Conservation (phyloP, 1,140 invertebrate species). For the Dendroctonus valens region DNA sequence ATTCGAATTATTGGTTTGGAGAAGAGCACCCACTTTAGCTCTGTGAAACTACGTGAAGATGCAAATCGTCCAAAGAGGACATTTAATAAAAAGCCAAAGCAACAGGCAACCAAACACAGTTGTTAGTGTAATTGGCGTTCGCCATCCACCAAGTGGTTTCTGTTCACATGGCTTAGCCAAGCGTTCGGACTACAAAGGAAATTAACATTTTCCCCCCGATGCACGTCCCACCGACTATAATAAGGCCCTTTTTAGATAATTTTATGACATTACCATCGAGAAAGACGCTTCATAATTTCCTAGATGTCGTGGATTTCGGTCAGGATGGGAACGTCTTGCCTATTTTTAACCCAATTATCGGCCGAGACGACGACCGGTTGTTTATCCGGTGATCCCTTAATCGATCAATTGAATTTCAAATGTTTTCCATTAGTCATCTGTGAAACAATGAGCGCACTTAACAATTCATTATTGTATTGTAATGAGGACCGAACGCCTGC, state of each 20-base stretch:
- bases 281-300: conserved; percentile 12
- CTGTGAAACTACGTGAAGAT: too few relatives aligned
- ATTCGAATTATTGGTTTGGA: too few relatives aligned
- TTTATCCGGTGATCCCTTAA: conserved; percentile 9
- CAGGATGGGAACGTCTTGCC: too few relatives aligned
- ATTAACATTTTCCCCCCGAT: conserved; percentile 18
- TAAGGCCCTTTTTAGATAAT: conserved; percentile 20
- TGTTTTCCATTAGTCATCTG: conserved; percentile 24
- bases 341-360: too few relatives aligned
- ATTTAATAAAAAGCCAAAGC: too few relatives aligned
- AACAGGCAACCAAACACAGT: too few relatives aligned
- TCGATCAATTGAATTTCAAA: conserved; percentile 23
- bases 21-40: too few relatives aligned
- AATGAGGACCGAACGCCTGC: conserved; percentile 10
- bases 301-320: conserved; percentile 1
- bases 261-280: conserved; percentile 17
- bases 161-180: conserved; percentile 5
- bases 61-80: too few relatives aligned
- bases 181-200: conserved; percentile 14
- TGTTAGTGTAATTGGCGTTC: too few relatives aligned
- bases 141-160: too few relatives aligned
- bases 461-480: conserved; percentile 30
- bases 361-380: too few relatives aligned
- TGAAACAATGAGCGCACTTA: conserved; percentile 24
- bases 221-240: not conserved